These are phyloP conservation scores for Myiotriccus ornatus DNA, from an alignment of 2,797 vertebrate genomes.

Conservation along the genomic window DNA sequence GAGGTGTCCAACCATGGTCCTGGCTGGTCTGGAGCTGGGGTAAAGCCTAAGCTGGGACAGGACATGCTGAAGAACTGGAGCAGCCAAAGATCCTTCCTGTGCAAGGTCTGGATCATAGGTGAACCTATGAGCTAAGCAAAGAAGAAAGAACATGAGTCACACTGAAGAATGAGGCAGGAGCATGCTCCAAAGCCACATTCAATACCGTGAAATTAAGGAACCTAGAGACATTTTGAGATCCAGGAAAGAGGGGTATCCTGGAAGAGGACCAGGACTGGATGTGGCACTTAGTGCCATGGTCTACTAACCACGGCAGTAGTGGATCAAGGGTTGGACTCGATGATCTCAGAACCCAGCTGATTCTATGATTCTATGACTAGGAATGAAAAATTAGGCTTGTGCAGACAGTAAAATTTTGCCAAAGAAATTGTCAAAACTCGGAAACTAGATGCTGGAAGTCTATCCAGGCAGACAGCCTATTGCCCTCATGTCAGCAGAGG, in stretches of 20 bases:
- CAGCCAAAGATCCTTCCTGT: not conserved
- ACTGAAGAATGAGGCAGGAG: not conserved
- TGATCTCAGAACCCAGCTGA: too few species aligned
- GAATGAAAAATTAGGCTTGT: not conserved
- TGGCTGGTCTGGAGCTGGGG: not conserved
- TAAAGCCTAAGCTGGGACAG: not conserved
- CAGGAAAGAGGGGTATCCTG: not conserved
- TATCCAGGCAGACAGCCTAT: not conserved
- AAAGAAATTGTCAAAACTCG: not conserved
- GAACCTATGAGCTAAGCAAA: not conserved
- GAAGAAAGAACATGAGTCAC: not conserved
- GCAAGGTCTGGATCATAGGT: not conserved
- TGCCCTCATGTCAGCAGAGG: not conserved
- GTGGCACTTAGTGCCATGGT: too few species aligned
- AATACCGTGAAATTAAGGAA: not conserved
- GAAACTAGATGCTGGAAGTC: not conserved
- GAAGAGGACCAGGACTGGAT: not conserved
- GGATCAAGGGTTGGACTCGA: too few species aligned
- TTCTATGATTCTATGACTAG: too few species aligned
- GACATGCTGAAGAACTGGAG: not conserved
- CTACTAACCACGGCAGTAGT: too few species aligned
- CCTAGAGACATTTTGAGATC: not conserved
- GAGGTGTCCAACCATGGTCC: not conserved
- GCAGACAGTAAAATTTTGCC: not conserved
- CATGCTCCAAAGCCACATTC: not conserved